Conservation (phyloP, 2,113 vertebrate species). For the Cryptomyrus ogoouensis region DNA sequence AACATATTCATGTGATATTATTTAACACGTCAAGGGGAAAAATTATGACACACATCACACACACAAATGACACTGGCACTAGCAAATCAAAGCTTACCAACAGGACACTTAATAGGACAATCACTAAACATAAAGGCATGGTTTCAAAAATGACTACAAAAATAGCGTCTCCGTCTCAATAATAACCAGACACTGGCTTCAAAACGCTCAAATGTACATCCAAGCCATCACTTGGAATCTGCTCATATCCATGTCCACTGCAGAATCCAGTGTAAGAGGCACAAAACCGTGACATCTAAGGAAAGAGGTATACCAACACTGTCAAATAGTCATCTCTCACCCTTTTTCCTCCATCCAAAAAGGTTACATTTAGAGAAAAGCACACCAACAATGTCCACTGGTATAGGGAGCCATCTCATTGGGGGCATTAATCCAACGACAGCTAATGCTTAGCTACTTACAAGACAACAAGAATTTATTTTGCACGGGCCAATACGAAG, state of each 20-base stretch:
- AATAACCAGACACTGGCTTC: background rate
- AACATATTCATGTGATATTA: background rate
- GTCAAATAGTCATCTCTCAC: background rate
- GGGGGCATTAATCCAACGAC: background rate
- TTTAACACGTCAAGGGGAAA: background rate
- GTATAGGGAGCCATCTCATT: background rate
- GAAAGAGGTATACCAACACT: background rate
- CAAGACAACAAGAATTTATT: constrained; percentile 6
- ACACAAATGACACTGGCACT: background rate
- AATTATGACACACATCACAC: background rate
- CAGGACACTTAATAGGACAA: background rate
- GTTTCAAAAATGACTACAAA: background rate
- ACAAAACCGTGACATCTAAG: background rate
- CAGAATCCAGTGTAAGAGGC: background rate
- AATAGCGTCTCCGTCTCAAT: background rate
- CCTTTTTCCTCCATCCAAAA: background rate
- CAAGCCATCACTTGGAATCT: background rate
- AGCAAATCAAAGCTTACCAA: background rate
- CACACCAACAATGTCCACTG: background rate
- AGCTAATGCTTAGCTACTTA: background rate
- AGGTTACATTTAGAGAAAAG: background rate
- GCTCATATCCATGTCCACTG: background rate
- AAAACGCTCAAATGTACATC: background rate
- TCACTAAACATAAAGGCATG: background rate
- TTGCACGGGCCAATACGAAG: background rate